Conservation (phyloP, 2,797 vertebrate genomes). For the Pogonophryne albipinna region DNA sequence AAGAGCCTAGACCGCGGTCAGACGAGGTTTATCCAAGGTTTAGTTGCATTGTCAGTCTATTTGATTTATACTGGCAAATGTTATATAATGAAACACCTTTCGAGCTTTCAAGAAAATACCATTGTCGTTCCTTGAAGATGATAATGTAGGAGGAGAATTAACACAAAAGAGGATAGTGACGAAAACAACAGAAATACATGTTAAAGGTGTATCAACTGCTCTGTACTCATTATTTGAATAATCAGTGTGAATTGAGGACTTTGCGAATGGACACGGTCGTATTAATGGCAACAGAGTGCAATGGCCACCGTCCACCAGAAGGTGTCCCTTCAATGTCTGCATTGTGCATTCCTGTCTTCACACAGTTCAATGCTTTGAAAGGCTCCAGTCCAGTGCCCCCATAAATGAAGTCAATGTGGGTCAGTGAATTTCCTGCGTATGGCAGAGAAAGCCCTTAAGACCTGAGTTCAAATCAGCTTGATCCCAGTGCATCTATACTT, state of each 20-base stretch:
- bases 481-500: conserved; percentile 18
- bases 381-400: conserved; percentile 11
- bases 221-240: conserved; percentile 2
- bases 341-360: conserved; percentile 23
- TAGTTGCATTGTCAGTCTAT: background rate
- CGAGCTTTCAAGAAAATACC: background rate
- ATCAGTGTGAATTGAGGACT: conserved; percentile 30
- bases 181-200: background rate
- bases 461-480: conserved; percentile 49
- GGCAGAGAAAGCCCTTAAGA: conserved; percentile 48
- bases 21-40: too few species aligned
- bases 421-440: conserved; percentile 61
- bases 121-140: background rate
- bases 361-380: conserved; percentile 4
- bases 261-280: conserved; percentile 41
- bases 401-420: conserved; percentile 64
- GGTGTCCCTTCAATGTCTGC: conserved; percentile 53
- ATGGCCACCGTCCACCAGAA: conserved; percentile 50
- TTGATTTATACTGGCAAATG: background rate
- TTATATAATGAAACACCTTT: background rate
- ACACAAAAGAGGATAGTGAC: background rate
- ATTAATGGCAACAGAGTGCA: conserved; percentile 40
- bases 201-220: background rate
- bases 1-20: background rate
- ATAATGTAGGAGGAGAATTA: too few species aligned